phyloP scores from a whole-genome alignment of 2,113 vertebrate species.

The Murina feae region DNA sequence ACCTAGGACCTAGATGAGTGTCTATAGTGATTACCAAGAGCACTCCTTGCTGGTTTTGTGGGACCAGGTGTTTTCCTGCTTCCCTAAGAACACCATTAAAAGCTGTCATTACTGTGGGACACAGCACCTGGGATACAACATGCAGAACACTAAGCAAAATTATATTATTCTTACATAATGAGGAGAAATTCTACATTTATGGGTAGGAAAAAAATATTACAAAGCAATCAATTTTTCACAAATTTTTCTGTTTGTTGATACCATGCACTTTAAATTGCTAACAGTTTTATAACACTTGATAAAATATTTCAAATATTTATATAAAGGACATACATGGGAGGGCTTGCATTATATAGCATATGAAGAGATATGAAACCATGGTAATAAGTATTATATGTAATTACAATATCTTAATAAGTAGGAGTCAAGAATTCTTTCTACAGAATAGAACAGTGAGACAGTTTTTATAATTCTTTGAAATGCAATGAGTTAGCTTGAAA shows the following conservation, averaged over 20 bases:
- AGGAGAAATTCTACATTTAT: not conserved
- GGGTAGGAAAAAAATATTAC: not conserved
- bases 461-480: not conserved
- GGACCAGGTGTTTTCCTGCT: accelerated
- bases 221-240: not conserved
- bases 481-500: not conserved
- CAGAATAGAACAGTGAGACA: not conserved
- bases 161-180: not conserved
- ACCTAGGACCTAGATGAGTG: not conserved
- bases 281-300: not conserved
- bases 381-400: not conserved
- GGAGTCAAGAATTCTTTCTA: not conserved
- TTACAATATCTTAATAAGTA: not conserved
- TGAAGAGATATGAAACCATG: not conserved
- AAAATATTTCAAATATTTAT: not conserved
- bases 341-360: not conserved
- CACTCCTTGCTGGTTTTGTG: not conserved
- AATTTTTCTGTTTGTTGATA: not conserved
- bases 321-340: not conserved
- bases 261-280: not conserved
- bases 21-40: not conserved
- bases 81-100: not conserved
- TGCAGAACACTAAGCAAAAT: not conserved
- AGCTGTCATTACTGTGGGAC: not conserved
- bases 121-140: not conserved